phyloP scores from a whole-genome alignment of 2,113 vertebrate species.

The Forbesichthys papilliferus region DNA sequence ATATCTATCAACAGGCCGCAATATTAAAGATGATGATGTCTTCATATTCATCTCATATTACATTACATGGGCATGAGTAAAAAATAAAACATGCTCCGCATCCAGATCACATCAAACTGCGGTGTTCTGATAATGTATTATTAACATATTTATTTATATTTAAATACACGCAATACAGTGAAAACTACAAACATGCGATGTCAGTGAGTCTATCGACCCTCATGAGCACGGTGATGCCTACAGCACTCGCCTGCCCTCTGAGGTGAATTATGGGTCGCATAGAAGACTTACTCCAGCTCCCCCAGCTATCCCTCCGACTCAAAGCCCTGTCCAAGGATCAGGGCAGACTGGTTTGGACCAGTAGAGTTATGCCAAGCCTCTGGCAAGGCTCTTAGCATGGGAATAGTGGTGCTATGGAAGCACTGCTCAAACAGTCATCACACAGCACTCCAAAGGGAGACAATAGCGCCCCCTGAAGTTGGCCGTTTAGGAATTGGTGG shows the following conservation, averaged over 20 bases:
- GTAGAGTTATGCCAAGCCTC: slow-evolving; percentile 64
- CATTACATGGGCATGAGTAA: too few species aligned
- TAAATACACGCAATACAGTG: not conserved
- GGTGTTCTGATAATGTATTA: slow-evolving; percentile 28
- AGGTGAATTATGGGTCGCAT: slow-evolving; percentile 32
- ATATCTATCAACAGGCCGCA: not conserved
- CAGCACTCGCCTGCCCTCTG: slow-evolving; percentile 12
- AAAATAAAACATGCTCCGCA: not conserved
- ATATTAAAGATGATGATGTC: not conserved
- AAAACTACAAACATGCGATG: not conserved
- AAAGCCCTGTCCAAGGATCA: slow-evolving; percentile 58
- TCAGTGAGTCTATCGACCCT: slow-evolving; percentile 3
- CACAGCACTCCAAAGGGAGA: slow-evolving; percentile 61
- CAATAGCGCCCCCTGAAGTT: slow-evolving; percentile 58
- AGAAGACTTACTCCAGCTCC: slow-evolving; percentile 40
- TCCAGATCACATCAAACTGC: slow-evolving; percentile 15
- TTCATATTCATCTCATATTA: not conserved
- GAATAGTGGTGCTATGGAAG: slow-evolving; percentile 66
- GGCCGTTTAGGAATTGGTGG: not conserved
- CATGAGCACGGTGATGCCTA: not conserved
- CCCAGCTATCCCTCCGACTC: slow-evolving; percentile 31
- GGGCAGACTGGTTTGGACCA: slow-evolving; percentile 42
- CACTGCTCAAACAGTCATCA: slow-evolving; percentile 73
- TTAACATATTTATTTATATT: not conserved
- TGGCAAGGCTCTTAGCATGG: slow-evolving; percentile 70